Evolutionary conservation across 2,888 invertebrate species (phyloP).

Genomic region (Tetanocera ferruginea): DNA sequence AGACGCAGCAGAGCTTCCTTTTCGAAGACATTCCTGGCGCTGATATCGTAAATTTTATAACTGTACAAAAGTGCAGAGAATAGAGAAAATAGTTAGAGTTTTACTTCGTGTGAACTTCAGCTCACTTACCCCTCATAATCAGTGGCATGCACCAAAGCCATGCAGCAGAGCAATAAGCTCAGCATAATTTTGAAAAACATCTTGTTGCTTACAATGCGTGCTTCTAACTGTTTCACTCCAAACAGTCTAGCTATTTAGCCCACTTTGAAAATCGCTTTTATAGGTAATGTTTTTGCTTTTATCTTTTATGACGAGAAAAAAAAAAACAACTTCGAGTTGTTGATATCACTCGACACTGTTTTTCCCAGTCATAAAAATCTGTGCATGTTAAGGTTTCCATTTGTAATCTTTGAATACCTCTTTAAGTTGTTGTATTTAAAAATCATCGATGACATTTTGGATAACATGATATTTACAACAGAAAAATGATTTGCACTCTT

Average conservation of each 20-base stretch:
- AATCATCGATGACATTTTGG: background rate
- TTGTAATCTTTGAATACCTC: background rate
- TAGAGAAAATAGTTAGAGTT: background rate
- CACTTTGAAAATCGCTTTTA: background rate
- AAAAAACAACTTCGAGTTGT: slow-evolving; percentile 4
- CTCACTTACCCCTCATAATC: slow-evolving; percentile 45
- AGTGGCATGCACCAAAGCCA: slow-evolving; percentile 30
- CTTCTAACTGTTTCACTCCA: background rate
- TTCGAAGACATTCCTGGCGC: slow-evolving; percentile 54
- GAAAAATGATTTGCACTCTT: background rate
- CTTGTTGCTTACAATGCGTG: background rate
- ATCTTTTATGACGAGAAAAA: background rate
- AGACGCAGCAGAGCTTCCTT: slow-evolving; percentile 58
- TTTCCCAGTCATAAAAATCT: slow-evolving; percentile 22
- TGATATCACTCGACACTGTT: slow-evolving; percentile 11
- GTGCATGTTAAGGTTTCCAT: slow-evolving; percentile 20
- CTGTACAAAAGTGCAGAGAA: slow-evolving; percentile 45
- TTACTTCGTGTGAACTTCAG: background rate
- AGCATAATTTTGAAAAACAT: slow-evolving; percentile 45
- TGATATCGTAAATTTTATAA: slow-evolving; percentile 65
- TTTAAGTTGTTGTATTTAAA: background rate
- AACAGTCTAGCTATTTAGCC: background rate
- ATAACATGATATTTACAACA: background rate
- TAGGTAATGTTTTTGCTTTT: background rate
- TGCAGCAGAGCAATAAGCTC: slow-evolving; percentile 43